phyloP scores from a whole-genome alignment of 2,797 vertebrate species.

The Pyrrhura leucotis region DNA sequence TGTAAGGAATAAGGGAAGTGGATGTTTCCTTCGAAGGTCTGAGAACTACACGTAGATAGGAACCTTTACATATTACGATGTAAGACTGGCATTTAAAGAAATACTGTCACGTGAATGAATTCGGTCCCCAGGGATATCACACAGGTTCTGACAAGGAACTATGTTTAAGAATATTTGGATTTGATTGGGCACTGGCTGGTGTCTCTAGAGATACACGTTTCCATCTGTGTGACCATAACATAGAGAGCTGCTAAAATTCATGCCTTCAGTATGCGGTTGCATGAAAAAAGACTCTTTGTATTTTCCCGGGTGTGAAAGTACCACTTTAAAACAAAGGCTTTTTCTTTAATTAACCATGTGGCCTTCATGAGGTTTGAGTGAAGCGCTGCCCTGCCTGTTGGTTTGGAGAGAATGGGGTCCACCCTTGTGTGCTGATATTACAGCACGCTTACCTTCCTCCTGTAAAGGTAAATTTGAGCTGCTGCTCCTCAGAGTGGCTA shows the following conservation, averaged over 20 bases:
- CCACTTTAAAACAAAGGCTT: not conserved
- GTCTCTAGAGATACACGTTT: not conserved
- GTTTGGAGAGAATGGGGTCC: not conserved
- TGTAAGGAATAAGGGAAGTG: not conserved
- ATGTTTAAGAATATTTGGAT: not conserved
- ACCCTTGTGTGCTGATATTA: accelerated
- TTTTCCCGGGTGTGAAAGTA: not conserved
- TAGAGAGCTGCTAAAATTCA: not conserved
- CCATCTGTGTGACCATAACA: not conserved
- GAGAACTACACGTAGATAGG: not conserved
- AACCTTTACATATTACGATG: not conserved
- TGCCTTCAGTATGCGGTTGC: not conserved
- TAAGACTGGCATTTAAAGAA: not conserved
- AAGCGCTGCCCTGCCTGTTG: not conserved
- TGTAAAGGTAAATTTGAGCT: not conserved
- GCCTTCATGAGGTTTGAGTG: not conserved
- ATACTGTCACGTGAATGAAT: not conserved
- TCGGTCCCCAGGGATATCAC: not conserved
- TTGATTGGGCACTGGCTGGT: not conserved
- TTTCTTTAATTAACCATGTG: not conserved
- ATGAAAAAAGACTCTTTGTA: accelerated
- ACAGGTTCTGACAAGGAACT: not conserved
- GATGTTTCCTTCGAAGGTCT: not conserved
- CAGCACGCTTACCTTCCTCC: not conserved
- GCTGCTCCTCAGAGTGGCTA: not conserved